A percentile compares a stretch with the other conserved stretches of the same genome.
These are phyloP conservation scores for Meandrina meandrites DNA, from an alignment of 92 coral and sea anemone species.

Conservation along the genomic window DNA sequence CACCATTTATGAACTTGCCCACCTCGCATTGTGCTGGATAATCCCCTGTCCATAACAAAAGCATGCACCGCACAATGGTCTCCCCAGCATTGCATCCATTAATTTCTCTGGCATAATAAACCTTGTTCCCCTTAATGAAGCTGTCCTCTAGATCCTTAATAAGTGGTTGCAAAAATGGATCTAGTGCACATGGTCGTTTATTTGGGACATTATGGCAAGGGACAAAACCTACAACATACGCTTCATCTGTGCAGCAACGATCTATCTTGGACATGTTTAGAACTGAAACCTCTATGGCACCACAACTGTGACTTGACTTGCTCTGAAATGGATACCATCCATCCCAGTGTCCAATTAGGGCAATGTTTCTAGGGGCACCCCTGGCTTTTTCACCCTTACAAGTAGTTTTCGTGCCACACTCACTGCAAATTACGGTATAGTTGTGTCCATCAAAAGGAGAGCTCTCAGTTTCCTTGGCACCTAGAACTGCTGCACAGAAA, in stretches of 20 bases:
- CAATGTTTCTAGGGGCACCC: constrained; percentile 29
- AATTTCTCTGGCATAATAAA: constrained; percentile 41
- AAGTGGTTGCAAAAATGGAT: constrained; percentile 23
- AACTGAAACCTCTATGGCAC: constrained; percentile 31
- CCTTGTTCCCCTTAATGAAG: constrained; percentile 33
- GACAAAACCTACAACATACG: constrained; percentile 34
- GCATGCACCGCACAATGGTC: constrained; percentile 26
- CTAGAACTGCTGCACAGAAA: constrained; percentile 28
- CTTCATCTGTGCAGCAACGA: constrained; percentile 20
- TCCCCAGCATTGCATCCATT: constrained; percentile 34
- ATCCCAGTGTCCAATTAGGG: constrained; percentile 30
- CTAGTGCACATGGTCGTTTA: constrained; percentile 22
- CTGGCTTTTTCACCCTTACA: constrained; percentile 21
- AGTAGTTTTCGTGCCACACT: constrained; percentile 21
- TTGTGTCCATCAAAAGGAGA: constrained; percentile 17
- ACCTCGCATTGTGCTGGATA: constrained; percentile 58
- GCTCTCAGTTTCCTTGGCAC: constrained; percentile 38
- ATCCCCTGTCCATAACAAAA: constrained; percentile 42
- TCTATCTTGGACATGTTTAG: constrained; percentile 16
- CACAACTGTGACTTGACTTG: constrained; percentile 25
- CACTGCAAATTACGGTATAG: constrained; percentile 21
- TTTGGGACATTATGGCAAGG: constrained; percentile 12
- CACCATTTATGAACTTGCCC: constrained; percentile 62
- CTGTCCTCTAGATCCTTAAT: constrained; percentile 3
- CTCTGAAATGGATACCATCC: constrained; percentile 36